Conservation (phyloP, 2,797 vertebrate species). For the Agapornis canus region DNA sequence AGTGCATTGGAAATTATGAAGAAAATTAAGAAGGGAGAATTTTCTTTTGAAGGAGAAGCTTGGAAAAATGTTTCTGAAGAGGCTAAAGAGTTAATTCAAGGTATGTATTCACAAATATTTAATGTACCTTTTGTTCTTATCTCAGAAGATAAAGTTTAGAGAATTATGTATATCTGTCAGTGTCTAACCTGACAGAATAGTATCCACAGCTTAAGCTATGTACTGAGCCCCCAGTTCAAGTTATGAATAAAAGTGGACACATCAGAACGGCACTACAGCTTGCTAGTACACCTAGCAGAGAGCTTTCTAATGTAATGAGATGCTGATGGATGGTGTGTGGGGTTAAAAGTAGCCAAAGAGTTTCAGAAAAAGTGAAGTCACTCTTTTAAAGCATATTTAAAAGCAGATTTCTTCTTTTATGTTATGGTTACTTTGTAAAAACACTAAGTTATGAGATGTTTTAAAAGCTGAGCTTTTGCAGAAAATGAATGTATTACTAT, state of each 20-base stretch:
- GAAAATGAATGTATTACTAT: not conserved
- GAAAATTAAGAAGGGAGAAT: constrained; percentile 98
- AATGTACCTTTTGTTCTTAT: not conserved
- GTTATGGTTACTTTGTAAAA: not conserved
- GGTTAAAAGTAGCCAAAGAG: not conserved
- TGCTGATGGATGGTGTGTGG: not conserved
- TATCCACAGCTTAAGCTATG: not conserved
- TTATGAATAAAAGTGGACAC: no score
- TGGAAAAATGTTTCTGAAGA: constrained; percentile 97
- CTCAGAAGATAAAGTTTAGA: not conserved
- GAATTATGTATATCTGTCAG: not conserved
- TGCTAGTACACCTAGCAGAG: not conserved
- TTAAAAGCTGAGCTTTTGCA: not conserved
- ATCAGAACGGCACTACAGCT: not conserved
- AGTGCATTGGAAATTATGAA: constrained; percentile 97
- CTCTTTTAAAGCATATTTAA: not conserved
- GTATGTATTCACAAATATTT: constrained; percentile 65
- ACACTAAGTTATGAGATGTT: not conserved
- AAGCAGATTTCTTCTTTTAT: not conserved
- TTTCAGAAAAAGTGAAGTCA: not conserved
- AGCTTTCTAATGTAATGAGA: not conserved
- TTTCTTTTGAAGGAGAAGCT: constrained; percentile 95
- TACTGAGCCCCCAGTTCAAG: not conserved
- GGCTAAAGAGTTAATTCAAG: constrained; percentile 97
- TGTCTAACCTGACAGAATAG: not conserved